Evolutionary conservation across 2,888 invertebrate genomes (phyloP).

Genomic region (Oeneis ivallda): DNA sequence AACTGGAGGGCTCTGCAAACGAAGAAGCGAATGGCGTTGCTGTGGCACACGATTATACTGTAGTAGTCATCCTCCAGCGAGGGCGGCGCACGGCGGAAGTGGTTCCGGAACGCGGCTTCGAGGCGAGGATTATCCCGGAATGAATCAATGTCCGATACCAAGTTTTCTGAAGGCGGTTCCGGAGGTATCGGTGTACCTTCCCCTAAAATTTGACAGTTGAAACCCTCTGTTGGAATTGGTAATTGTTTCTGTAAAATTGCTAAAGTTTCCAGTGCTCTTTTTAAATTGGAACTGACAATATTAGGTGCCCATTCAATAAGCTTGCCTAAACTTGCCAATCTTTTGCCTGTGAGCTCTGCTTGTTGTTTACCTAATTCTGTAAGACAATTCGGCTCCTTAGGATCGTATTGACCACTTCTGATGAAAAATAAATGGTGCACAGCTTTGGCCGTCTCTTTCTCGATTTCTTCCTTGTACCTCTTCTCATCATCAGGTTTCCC

Average conservation of each 20-base stretch:
- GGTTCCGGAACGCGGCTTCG: too few species aligned
- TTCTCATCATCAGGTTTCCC: constrained; percentile 82
- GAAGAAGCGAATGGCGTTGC: too few species aligned
- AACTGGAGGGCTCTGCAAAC: too few species aligned
- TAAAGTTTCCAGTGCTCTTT: constrained; percentile 95
- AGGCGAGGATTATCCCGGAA: too few species aligned
- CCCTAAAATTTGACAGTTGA: constrained; percentile 87
- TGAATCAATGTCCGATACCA: too few species aligned
- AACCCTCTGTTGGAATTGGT: constrained; percentile 77
- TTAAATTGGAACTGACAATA: constrained; percentile 95
- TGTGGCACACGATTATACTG: too few species aligned
- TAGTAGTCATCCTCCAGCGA: too few species aligned
- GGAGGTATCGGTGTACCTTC: constrained; percentile 98
- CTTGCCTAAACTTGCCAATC: constrained; percentile 88
- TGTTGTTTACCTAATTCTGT: constrained; percentile 92
- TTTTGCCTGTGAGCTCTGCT: constrained; percentile 91
- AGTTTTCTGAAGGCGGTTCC: constrained; percentile 96
- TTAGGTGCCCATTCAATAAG: constrained; percentile 91
- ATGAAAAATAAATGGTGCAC: constrained; percentile 93
- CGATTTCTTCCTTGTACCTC: constrained; percentile 84
- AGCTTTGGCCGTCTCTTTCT: constrained; percentile 83
- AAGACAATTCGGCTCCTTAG: constrained; percentile 86
- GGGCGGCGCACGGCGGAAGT: too few species aligned
- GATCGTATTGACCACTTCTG: constrained; percentile 96
- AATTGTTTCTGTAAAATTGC: constrained; percentile 89